phyloP scores from a whole-genome alignment of 2,888 invertebrate species.

The Drosophila ezoana region DNA sequence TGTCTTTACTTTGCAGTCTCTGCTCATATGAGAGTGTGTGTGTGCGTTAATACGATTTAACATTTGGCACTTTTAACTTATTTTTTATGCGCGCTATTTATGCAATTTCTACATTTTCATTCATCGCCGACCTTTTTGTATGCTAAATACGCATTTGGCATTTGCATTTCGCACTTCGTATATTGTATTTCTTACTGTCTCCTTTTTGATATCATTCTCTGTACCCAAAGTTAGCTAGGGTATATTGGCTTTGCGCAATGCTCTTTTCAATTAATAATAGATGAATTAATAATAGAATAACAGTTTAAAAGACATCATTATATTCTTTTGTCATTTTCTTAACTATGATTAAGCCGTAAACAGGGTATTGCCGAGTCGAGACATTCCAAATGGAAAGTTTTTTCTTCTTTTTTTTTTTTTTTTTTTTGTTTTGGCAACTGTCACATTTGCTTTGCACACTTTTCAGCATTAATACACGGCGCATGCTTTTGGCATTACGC shows the following conservation, averaged over 20 bases:
- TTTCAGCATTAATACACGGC: constrained; percentile 37
- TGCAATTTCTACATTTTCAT: constrained; percentile 73
- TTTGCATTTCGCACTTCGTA: constrained; percentile 64
- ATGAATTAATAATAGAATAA: too few relatives aligned
- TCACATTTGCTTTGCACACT: constrained; percentile 69
- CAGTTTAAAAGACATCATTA: too few relatives aligned
- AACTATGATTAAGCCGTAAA: background rate
- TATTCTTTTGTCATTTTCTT: too few relatives aligned
- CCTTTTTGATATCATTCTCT: background rate
- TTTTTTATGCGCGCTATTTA: constrained; percentile 69
- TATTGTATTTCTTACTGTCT: constrained; percentile 1
- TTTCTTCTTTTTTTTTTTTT: background rate
- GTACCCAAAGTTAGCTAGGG: background rate
- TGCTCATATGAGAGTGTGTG: constrained; percentile 14
- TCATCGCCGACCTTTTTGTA: constrained; percentile 58
- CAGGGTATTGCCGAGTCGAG: constrained; percentile 5
- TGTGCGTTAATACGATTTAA: constrained; percentile 59
- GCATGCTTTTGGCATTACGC: constrained; percentile 45
- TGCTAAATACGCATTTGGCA: constrained; percentile 56
- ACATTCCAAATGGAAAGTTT: background rate
- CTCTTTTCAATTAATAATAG: too few relatives aligned
- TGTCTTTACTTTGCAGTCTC: constrained; percentile 46
- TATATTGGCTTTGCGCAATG: background rate
- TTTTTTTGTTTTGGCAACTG: constrained; percentile 37
- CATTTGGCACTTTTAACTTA: constrained; percentile 64